Evolutionary conservation across 2,113 vertebrate genomes (phyloP).

Genomic region (Bubo scandiacus): DNA sequence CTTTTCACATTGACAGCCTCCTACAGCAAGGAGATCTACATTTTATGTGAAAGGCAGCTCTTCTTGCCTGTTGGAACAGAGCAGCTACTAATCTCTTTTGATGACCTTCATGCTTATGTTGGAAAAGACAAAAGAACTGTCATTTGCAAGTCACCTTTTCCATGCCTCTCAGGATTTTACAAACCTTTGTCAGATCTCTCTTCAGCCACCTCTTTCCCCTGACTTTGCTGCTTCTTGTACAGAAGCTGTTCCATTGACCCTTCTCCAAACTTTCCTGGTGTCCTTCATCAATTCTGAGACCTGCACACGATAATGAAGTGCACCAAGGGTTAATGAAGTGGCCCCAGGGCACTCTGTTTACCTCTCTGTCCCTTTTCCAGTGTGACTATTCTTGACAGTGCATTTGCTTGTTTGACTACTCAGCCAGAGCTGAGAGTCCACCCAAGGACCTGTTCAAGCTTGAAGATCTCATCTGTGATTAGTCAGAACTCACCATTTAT

Average conservation of each 20-base stretch:
- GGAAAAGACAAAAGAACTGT: not conserved
- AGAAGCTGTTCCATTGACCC: not conserved
- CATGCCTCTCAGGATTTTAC: not conserved
- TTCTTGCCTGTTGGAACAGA: not conserved
- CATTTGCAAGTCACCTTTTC: not conserved
- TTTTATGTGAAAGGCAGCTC: not conserved
- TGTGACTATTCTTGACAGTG: not conserved
- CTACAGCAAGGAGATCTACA: not conserved
- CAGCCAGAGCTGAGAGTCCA: not conserved
- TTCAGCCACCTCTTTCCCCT: not conserved
- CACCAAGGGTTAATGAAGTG: not conserved
- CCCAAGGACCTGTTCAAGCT: not conserved
- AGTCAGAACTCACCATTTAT: not conserved
- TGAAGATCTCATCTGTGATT: not conserved
- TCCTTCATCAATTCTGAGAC: not conserved
- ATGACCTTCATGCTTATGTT: not conserved
- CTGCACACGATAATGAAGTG: not conserved
- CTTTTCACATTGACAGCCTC: not conserved
- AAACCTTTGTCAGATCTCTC: not conserved
- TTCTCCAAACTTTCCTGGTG: not conserved
- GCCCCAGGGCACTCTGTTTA: not conserved
- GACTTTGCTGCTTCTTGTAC: not conserved
- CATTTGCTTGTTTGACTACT: not conserved
- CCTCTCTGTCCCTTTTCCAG: not conserved
- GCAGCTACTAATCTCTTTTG: not conserved